These are phyloP conservation scores for Hippasteria phrygiana DNA, from an alignment of 53 echinoderm and acorn worm genomes.

Conservation along the genomic window DNA sequence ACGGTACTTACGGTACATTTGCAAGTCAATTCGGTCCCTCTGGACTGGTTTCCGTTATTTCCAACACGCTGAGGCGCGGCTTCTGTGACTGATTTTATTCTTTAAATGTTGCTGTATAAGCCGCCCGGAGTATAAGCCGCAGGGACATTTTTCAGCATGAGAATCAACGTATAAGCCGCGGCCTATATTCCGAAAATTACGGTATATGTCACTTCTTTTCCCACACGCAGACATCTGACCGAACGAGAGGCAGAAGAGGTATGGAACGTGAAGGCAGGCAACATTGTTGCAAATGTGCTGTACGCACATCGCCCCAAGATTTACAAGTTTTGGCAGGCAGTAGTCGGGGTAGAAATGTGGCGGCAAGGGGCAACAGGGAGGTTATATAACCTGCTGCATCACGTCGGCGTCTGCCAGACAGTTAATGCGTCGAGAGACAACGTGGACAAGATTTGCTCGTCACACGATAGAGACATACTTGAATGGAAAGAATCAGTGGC, in stretches of 20 bases:
- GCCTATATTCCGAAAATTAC: too few species aligned
- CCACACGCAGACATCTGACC: neutral
- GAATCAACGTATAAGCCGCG: too few species aligned
- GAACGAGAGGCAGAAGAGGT: neutral
- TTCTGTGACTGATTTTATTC: too few species aligned
- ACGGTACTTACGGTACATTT: too few species aligned
- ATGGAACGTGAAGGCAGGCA: neutral
- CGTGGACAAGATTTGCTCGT: neutral
- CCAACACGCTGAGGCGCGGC: too few species aligned
- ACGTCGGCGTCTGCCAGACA: neutral
- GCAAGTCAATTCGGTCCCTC: too few species aligned
- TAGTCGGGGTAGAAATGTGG: slow-evolving; percentile 29
- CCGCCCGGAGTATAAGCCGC: too few species aligned
- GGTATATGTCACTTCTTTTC: too few species aligned
- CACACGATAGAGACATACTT: neutral
- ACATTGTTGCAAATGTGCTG: slow-evolving; percentile 6
- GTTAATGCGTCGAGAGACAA: neutral
- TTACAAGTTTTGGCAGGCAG: slow-evolving; percentile 10
- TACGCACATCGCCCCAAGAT: slow-evolving; percentile 8
- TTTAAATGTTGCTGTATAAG: too few species aligned
- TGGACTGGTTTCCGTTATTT: too few species aligned
- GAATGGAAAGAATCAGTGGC: neutral
- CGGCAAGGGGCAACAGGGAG: neutral
- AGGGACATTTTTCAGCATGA: too few species aligned
- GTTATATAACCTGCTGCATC: neutral